Evolutionary conservation across 1,140 invertebrate species (phyloP), one percentile per base, ranked within the genome.

Genomic region (Druon quercuslanigerum): DNA sequence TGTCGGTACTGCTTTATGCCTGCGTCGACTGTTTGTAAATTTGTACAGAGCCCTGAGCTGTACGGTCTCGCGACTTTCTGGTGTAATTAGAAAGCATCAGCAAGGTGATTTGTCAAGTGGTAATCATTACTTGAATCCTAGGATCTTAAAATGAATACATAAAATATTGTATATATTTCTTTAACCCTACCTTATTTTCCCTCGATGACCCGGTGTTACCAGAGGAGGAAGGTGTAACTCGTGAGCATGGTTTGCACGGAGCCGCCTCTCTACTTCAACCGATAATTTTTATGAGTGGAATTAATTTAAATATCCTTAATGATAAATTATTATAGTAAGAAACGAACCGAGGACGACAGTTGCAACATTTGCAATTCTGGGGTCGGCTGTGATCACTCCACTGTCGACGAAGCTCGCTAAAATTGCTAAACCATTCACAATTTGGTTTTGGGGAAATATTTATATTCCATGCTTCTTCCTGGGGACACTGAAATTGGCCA

Each of bases 381-480:
- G 75, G 80, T 14, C 86, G 81, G 14, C 81, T 85, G 57, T 88
- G 81, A 72, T 89, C 82, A 73, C 89, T 90, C 89, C 89, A 90
- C 25, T 86, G 86, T 51, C 89, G 82, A 13, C 89, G 84, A 12
- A 90, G 60, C 52, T 89, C 84, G 14, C 73, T 80, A 46, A 90
- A 90, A 20, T 88, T 89, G 17, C 40, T 79, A 2, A 86, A 46
- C 89, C 89, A 90, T 46, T 82, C 79, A 40, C 85, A 80, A 66
- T 87, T 85, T 12, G 89, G 87, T 75, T 81, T 87, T 17, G 89
- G 88, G 3, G 89, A 88, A 16, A 73, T 74, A 56, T 83, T 86
- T 19, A 81, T 83, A 75, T 90, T 90, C 89, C 89, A 90, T 0
- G 83, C 75, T n/a, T 89, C 84, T 75, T 90, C 89, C 52, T 88